phyloP scores from a whole-genome alignment of 2,113 vertebrate genomes.

The Rhineura floridana region DNA sequence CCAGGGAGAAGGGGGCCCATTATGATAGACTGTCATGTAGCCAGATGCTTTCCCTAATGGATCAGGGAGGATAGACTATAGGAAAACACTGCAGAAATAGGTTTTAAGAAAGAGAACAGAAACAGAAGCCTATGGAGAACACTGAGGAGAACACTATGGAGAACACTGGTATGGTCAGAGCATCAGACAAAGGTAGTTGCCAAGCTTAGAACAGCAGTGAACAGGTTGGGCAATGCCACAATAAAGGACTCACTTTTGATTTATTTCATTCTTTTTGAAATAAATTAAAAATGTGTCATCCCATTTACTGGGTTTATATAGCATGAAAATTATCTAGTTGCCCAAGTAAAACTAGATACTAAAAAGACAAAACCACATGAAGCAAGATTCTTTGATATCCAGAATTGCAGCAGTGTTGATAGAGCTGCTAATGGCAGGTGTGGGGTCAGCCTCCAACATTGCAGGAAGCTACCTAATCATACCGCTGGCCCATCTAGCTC shows the following conservation, averaged over 20 bases:
- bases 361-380: neutral
- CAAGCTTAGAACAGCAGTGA: neutral
- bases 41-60: neutral
- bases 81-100: neutral
- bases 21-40: neutral
- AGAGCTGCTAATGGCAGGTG: neutral
- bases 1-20: neutral
- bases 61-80: neutral
- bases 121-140: neutral
- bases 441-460: no score
- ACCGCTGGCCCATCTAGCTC: neutral
- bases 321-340: neutral
- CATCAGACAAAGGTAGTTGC: no score
- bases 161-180: neutral
- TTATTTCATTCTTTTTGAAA: conserved; percentile 7
- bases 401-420: neutral
- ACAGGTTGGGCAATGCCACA: neutral
- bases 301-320: conserved; percentile 17
- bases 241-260: conserved; percentile 9
- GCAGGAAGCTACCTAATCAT: neutral
- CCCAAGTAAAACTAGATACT: neutral
- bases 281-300: neutral
- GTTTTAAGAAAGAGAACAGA: neutral
- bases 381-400: neutral
- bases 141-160: no score